Conservation (phyloP, 2,888 invertebrate species). For the Hypena proboscidalis region DNA sequence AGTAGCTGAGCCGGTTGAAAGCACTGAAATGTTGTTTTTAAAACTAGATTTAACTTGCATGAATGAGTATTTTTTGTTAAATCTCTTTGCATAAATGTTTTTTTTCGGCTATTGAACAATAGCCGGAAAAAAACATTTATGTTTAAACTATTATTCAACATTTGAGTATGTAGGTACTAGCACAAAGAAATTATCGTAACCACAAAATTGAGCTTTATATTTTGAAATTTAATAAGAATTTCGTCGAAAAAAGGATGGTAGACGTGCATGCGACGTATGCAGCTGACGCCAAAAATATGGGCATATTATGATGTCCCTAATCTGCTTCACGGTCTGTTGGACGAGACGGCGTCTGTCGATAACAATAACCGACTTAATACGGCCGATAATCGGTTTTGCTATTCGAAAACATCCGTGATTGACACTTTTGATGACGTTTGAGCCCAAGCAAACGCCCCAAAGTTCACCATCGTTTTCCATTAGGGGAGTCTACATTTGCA, state of each 20-base stretch:
- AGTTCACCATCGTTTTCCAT: constrained; percentile 58
- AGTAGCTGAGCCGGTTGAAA: too few species aligned
- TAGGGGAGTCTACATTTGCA: constrained; percentile 48
- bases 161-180: neutral
- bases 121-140: neutral
- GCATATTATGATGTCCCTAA: constrained; percentile 83
- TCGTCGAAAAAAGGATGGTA: constrained; percentile 55
- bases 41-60: neutral
- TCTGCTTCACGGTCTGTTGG: constrained; percentile 79
- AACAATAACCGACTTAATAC: constrained; percentile 84
- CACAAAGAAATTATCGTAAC: constrained; percentile 13
- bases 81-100: neutral
- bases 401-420: constrained; percentile 83
- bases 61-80: neutral
- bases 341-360: constrained; percentile 74
- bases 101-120: too few species aligned
- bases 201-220: constrained; percentile 32
- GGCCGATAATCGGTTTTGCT: constrained; percentile 83
- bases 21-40: neutral
- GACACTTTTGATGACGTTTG: constrained; percentile 80
- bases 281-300: constrained; percentile 82
- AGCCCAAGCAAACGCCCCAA: constrained; percentile 64
- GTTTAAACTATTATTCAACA: too few species aligned
- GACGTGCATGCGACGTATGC: constrained; percentile 73
- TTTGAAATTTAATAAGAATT: constrained; percentile 54